Base-by-base conservation (phyloP, 2,888 invertebrate species). In the Rhabditoides inermis region DNA sequence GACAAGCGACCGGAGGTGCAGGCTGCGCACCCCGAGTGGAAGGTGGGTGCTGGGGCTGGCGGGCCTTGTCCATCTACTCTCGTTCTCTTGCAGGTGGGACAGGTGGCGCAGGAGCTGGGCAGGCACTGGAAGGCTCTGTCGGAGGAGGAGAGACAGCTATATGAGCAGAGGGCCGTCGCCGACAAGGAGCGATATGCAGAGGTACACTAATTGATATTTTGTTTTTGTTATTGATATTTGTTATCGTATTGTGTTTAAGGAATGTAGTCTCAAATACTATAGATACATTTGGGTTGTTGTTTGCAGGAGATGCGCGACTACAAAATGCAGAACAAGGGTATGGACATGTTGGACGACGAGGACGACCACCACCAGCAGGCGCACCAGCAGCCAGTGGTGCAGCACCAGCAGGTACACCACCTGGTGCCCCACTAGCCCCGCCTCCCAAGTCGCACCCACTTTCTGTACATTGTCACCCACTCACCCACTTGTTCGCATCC, bases 1-100 rank as follows among this genome's bases (percentile, higher is more conserved):
- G 95, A 95, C 77, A 92, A 92, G 79, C 86, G 98, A 73, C 85
- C 88, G 36, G 90, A 89, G 77, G 90, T 98, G 60, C 90, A 91
- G 81, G 86, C 85, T 55, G 83, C 84, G 56, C 88, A 92, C 81
- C 94, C 94, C 0, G 90, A 90, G 78, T 90, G 86, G 78, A 87
- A 90, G 45, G 92, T 95, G 76, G 94, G 94, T n/a, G n/a, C n/a
- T n/a, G n/a, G n/a, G n/a, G n/a, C n/a, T n/a, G n/a, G n/a, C n/a
- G n/a, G n/a, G n/a, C 35, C 10, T 10, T 32, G 35, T 12, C 10
- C 1, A 32, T n/a, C n/a, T 32, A 40, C 1, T 20, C 22, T 20
- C 20, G 40, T 2, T n/a, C 15, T 12, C 7, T 27, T 55, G 2
- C 35, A 54, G 50, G 36, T 54, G 10, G 49, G 42, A 12, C 48